Conservation (phyloP, 1,140 invertebrate species). For the Sminthurides bifidus region DNA sequence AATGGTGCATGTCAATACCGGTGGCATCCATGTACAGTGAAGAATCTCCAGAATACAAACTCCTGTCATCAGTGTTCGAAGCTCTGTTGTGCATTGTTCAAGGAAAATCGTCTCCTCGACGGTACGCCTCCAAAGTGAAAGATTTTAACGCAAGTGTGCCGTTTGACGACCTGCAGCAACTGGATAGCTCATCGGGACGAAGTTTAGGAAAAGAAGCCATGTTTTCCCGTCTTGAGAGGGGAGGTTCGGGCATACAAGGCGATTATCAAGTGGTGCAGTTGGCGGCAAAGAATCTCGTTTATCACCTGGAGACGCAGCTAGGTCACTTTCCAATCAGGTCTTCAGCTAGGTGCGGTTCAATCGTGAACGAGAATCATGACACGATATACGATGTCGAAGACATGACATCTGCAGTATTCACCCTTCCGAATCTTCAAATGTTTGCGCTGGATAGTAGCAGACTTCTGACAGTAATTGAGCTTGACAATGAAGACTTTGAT, state of each 20-base stretch:
- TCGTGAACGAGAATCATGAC: conserved; percentile 86
- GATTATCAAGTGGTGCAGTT: conserved; percentile 36
- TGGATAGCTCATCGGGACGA: neutral
- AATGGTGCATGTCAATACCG: conserved; percentile 77
- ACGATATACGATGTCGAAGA: conserved; percentile 51
- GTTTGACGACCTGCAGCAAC: conserved; percentile 48
- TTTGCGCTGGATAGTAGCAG: conserved; percentile 69
- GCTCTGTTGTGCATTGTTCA: conserved; percentile 39
- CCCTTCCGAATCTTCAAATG: conserved; percentile 72
- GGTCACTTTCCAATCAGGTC: conserved; percentile 71
- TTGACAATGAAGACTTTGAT: neutral
- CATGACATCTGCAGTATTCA: conserved; percentile 63
- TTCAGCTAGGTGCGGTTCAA: conserved; percentile 65
- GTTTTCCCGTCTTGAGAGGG: conserved; percentile 29
- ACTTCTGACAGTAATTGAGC: conserved; percentile 79
- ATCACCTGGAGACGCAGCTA: conserved; percentile 71
- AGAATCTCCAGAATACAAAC: conserved; percentile 32
- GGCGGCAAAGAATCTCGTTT: conserved; percentile 35
- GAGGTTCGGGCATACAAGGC: conserved; percentile 5
- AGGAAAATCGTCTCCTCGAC: conserved; percentile 27
- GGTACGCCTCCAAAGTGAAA: conserved; percentile 33
- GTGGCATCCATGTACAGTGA: conserved; percentile 38
- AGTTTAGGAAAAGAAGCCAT: conserved; percentile 27
- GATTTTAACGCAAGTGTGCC: conserved; percentile 60
- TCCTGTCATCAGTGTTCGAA: conserved; percentile 40